Evolutionary conservation across 2,113 vertebrate species (phyloP).

Genomic region (Nothoprocta pentlandii): DNA sequence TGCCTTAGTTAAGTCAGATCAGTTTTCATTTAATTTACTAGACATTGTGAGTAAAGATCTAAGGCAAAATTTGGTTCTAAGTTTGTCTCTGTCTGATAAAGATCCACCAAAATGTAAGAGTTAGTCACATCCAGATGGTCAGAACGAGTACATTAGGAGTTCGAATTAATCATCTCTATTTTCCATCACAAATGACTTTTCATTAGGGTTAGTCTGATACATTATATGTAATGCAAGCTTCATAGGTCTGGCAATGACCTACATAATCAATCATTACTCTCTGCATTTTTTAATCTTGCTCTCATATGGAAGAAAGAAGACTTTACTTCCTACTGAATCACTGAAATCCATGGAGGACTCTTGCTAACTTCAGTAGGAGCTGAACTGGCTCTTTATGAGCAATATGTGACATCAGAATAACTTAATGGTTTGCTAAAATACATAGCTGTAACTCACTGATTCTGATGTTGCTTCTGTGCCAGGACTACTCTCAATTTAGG

Average conservation of each 20-base stretch:
- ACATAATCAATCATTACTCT: neutral
- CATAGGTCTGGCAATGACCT: slow-evolving; percentile 16
- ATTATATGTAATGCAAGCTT: neutral
- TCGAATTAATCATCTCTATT: slow-evolving; percentile 1
- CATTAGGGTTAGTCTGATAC: slow-evolving; percentile 10
- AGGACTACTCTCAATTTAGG: neutral
- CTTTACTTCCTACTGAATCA: neutral
- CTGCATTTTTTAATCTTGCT: neutral
- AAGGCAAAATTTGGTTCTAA: slow-evolving; percentile 28
- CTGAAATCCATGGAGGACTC: neutral
- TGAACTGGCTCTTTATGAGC: neutral
- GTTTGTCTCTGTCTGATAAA: slow-evolving; percentile 6
- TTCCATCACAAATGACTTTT: neutral
- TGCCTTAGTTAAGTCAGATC: neutral
- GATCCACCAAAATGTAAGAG: neutral
- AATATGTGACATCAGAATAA: neutral
- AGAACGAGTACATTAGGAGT: slow-evolving; percentile 8
- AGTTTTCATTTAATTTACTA: slow-evolving; percentile 35
- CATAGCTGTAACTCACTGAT: neutral
- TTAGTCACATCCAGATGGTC: neutral
- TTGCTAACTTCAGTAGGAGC: neutral
- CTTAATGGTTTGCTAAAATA: neutral
- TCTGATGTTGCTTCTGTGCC: neutral
- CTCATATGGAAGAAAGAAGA: neutral
- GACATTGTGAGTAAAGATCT: neutral